Conservation (phyloP, 2,797 vertebrate species). For the Chanos chanos region DNA sequence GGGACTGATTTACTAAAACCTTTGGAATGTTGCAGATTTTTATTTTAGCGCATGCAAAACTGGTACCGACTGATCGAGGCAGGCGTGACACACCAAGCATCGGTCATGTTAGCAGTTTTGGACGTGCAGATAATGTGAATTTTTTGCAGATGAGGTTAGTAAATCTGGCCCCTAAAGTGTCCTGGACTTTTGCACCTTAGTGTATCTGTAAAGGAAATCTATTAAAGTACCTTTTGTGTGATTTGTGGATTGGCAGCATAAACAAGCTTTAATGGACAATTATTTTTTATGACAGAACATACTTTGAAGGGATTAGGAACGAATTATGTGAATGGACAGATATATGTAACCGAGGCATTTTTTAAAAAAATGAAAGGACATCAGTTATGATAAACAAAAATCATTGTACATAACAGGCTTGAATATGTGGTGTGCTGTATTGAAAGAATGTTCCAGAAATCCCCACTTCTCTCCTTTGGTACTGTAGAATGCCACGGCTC, state of each 20-base stretch:
- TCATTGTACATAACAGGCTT: constrained; percentile 67
- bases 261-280: constrained; percentile 20
- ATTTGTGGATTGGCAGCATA: constrained; percentile 4
- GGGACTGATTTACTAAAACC: no score
- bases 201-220: background rate
- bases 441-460: constrained; percentile 65
- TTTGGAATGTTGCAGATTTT: no score
- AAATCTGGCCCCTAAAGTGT: no score
- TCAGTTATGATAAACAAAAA: constrained; percentile 13
- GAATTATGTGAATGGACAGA: constrained; percentile 2
- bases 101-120: no score
- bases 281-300: constrained; percentile 11
- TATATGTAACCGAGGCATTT: constrained; percentile 9
- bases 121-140: no score
- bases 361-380: constrained; percentile 27
- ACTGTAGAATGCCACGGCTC: constrained; percentile 77
- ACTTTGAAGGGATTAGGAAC: background rate
- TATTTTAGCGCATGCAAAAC: no score
- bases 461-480: constrained; percentile 57
- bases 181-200: constrained; percentile 31
- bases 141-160: no score
- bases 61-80: no score
- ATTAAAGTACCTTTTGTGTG: constrained; percentile 2
- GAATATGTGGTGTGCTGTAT: constrained; percentile 64
- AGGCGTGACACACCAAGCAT: no score